Percentiles rank a stretch among this genome's conserved stretches.
phyloP scores from a whole-genome alignment of 1,140 invertebrate species.

The Drosophila nasuta region DNA sequence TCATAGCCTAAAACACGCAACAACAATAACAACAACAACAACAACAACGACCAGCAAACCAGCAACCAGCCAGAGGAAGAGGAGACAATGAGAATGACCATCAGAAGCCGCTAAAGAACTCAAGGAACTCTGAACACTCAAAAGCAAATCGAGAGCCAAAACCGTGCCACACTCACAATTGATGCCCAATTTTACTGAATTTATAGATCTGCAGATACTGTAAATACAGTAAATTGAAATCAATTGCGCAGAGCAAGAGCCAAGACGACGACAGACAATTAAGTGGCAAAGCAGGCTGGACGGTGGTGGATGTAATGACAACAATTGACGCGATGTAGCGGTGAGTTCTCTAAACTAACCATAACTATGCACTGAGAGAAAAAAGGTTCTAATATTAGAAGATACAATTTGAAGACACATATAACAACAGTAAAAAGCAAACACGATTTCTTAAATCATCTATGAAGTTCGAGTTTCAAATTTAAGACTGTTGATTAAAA shows the following conservation, averaged over 20 bases:
- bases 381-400: too few relatives aligned
- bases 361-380: too few relatives aligned
- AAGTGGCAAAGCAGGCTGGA: constrained; percentile 13
- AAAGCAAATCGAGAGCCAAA: constrained; percentile 38
- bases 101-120: neutral
- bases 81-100: constrained; percentile 28
- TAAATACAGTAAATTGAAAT: constrained; percentile 64
- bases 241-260: constrained; percentile 52
- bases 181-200: constrained; percentile 48
- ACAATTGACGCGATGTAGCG: constrained; percentile 84
- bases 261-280: constrained; percentile 12
- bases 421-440: too few relatives aligned
- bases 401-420: too few relatives aligned
- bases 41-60: constrained; percentile 29
- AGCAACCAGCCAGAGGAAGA: constrained; percentile 29
- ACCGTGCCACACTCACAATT: constrained; percentile 59
- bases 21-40: constrained; percentile 15
- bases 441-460: too few relatives aligned
- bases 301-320: constrained; percentile 76
- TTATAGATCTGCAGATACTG: constrained; percentile 60
- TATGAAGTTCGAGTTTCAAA: too few relatives aligned
- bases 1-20: constrained; percentile 68
- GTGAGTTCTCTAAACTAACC: constrained; percentile 52
- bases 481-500: too few relatives aligned
- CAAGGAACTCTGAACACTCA: constrained; percentile 3